Conservation (phyloP, 2,888 invertebrate species). For the Tetragonisca angustula region DNA sequence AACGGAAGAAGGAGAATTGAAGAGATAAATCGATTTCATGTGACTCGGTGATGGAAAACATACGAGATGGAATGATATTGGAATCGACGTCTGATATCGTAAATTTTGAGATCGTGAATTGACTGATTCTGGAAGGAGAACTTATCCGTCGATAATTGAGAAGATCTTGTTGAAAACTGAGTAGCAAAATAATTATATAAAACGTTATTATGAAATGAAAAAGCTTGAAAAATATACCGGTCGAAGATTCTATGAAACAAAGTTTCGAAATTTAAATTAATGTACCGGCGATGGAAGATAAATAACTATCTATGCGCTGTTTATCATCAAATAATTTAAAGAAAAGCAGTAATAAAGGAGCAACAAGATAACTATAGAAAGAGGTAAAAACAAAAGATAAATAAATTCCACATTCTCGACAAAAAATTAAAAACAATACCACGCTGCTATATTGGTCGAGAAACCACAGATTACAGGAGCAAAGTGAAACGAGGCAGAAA, state of each 20-base stretch:
- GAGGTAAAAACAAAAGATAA: background rate
- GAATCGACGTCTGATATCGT: background rate
- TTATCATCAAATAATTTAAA: background rate
- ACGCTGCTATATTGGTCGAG: background rate
- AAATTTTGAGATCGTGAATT: background rate
- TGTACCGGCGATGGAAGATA: background rate
- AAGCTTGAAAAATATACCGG: background rate
- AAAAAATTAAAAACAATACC: background rate
- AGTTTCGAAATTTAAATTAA: background rate
- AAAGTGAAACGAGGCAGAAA: conserved; percentile 10
- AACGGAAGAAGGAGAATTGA: background rate
- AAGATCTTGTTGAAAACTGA: background rate
- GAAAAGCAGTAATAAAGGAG: background rate
- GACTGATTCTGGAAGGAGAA: background rate
- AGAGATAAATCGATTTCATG: background rate
- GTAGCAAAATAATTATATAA: background rate
- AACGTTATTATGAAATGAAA: background rate
- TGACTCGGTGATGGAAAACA: too few relatives aligned
- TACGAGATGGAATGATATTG: background rate
- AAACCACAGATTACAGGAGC: background rate
- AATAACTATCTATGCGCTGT: background rate
- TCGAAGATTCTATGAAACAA: background rate
- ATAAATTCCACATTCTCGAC: background rate
- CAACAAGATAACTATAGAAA: background rate
- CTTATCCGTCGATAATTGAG: background rate